These are phyloP conservation scores for Osmerus mordax DNA, from an alignment of 2,113 vertebrate species.

Conservation along the genomic window DNA sequence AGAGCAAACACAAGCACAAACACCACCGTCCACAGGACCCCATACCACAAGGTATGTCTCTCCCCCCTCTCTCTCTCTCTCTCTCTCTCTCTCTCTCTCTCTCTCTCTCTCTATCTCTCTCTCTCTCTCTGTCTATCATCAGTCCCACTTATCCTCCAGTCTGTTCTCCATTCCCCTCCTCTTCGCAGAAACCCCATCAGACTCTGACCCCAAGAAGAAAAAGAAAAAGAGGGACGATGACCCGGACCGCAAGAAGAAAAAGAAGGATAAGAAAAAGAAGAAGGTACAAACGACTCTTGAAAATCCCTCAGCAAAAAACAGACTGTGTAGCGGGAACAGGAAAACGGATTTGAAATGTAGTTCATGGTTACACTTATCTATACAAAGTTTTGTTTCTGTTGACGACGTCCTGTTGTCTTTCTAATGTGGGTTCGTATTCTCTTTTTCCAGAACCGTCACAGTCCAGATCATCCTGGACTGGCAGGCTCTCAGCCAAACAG, in stretches of 20 bases:
- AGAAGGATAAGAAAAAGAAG: constrained; percentile 99
- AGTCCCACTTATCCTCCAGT: neutral
- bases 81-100: neutral
- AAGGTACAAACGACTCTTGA: constrained; percentile 72
- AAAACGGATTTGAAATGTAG: neutral
- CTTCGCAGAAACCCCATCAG: constrained; percentile 87
- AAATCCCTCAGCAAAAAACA: neutral
- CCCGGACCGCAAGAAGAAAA: constrained; percentile 93
- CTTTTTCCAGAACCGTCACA: constrained; percentile 85
- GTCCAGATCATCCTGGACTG: constrained; percentile 90
- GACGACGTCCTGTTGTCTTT: neutral
- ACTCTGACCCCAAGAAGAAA: constrained; percentile 98
- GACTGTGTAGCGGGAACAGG: neutral
- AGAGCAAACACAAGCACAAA: constrained; percentile 95
- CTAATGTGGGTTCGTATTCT: neutral
- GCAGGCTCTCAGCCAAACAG: constrained; percentile 92
- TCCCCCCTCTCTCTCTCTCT: neutral
- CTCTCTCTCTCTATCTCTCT: neutral
- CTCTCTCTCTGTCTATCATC: neutral
- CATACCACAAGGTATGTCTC: constrained; percentile 84
- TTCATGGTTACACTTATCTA: neutral
- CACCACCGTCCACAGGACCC: constrained; percentile 92
- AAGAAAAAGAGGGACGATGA: constrained; percentile 98
- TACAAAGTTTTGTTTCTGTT: neutral
- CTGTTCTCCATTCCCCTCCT: neutral